phyloP scores from a whole-genome alignment of 1,140 invertebrate species.

The Drosophila nigromelanica region DNA sequence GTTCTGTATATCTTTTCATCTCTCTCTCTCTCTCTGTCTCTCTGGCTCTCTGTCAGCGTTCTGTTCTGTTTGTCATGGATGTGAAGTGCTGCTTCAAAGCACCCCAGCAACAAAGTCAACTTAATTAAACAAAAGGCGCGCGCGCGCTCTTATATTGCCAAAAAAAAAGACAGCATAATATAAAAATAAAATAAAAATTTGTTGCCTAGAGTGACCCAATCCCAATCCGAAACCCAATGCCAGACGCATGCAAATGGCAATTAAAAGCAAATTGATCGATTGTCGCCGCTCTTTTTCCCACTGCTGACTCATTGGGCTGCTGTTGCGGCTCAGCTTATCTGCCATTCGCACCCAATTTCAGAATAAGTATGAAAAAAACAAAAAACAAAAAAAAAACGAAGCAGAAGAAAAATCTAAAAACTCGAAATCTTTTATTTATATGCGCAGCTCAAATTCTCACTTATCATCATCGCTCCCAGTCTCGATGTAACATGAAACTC shows the following conservation, averaged over 20 bases:
- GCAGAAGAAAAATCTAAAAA: conserved; percentile 38
- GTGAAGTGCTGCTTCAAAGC: conserved; percentile 39
- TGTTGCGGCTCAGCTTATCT: conserved; percentile 54
- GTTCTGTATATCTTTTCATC: conserved; percentile 2
- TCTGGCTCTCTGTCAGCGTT: conserved; percentile 10
- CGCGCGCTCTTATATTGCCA: conserved; percentile 40
- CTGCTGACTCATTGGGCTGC: conserved; percentile 61
- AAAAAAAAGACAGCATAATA: conserved; percentile 27
- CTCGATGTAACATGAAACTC: conserved; percentile 63
- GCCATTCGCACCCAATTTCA: conserved; percentile 17
- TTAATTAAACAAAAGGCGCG: conserved; percentile 52
- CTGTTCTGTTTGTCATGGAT: conserved; percentile 53
- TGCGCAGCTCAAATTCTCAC: conserved; percentile 58
- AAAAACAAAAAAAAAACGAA: too few relatives aligned
- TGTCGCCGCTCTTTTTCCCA: conserved; percentile 47
- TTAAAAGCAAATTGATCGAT: conserved; percentile 78
- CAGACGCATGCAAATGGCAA: conserved; percentile 66
- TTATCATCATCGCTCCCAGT: conserved; percentile 54
- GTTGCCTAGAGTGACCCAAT: conserved; percentile 61
- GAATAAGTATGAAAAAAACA: conserved; percentile 30
- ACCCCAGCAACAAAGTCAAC: conserved; percentile 35
- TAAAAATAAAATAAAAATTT: conserved; percentile 36
- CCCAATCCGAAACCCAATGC: neutral
- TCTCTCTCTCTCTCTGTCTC: neutral
- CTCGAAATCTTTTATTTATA: conserved; percentile 67